Evolutionary conservation across 2,113 vertebrate genomes (phyloP).

Genomic region (Oryzias javanicus): DNA sequence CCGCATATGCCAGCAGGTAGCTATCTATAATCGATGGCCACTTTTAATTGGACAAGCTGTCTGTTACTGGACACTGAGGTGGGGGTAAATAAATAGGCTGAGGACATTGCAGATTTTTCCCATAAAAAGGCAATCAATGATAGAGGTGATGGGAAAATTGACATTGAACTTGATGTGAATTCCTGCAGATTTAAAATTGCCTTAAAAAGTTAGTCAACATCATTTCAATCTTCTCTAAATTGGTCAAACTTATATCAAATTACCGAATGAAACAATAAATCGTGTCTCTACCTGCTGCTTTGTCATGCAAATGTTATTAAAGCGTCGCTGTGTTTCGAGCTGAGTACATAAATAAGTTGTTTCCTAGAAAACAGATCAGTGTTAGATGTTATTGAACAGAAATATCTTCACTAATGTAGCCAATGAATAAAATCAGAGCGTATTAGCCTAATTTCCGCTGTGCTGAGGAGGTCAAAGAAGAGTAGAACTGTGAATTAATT

Average conservation of each 20-base stretch:
- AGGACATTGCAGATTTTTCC: constrained; percentile 5
- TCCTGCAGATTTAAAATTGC: no score
- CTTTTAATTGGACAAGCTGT: constrained; percentile 74
- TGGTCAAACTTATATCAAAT: neutral
- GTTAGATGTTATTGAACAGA: constrained; percentile 28
- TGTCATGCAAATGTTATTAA: constrained; percentile 18
- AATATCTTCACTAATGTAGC: constrained; percentile 42
- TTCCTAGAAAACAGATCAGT: constrained; percentile 16
- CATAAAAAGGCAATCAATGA: constrained; percentile 33
- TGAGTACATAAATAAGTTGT: constrained; percentile 7
- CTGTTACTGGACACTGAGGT: constrained; percentile 55
- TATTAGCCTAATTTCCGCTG: constrained; percentile 85
- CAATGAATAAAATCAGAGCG: constrained; percentile 88
- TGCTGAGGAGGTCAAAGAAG: constrained; percentile 77
- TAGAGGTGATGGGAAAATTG: neutral
- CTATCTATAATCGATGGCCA: constrained; percentile 78
- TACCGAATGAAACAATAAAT: neutral
- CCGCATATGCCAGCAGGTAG: constrained; percentile 70
- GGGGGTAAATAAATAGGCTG: constrained; percentile 37
- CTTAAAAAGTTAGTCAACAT: no score
- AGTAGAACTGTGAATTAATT: constrained; percentile 80
- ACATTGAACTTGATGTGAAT: no score
- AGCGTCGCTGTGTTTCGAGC: constrained; percentile 12
- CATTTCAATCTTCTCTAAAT: neutral
- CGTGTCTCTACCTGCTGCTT: neutral